Percentiles rank a stretch among this genome's conserved stretches.
Evolutionary conservation across 64 coral and sea anemone genomes (phyloP).

Genomic region (Catalaphyllia jardinei): DNA sequence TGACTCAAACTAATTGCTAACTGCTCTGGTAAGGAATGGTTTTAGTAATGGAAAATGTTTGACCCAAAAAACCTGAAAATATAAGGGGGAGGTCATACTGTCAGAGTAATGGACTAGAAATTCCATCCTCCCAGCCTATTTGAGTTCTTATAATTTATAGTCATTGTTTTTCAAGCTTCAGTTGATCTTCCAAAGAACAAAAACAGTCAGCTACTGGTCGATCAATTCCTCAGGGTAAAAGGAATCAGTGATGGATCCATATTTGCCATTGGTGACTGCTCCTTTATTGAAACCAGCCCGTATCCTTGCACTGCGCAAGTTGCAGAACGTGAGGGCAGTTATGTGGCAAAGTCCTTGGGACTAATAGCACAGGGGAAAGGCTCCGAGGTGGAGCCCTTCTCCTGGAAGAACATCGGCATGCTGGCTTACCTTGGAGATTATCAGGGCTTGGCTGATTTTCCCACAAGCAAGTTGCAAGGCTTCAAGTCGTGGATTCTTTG

Average conservation of each 20-base stretch:
- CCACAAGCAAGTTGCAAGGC: conserved; percentile 90
- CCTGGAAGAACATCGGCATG: conserved; percentile 94
- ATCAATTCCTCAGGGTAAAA: conserved; percentile 79
- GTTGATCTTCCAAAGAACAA: conserved; percentile 87
- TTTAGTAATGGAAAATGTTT: too few species aligned
- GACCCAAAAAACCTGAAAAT: too few species aligned
- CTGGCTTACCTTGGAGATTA: conserved; percentile 95
- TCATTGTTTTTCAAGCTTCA: conserved; percentile 63
- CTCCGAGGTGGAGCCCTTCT: conserved; percentile 72
- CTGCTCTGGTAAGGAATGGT: too few species aligned
- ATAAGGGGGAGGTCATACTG: too few species aligned
- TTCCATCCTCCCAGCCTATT: background rate
- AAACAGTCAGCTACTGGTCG: conserved; percentile 79
- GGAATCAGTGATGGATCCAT: conserved; percentile 68
- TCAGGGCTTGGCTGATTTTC: conserved; percentile 92
- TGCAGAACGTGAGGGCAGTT: conserved; percentile 86
- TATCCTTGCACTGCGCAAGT: conserved; percentile 94
- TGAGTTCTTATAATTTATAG: background rate
- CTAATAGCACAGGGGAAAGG: conserved; percentile 35
- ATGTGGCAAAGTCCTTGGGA: conserved; percentile 77
- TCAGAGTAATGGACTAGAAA: too few species aligned
- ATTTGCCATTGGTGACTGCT: conserved; percentile 93
- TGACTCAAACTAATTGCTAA: too few species aligned
- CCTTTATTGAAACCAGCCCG: conserved; percentile 72
- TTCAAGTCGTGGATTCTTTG: conserved; percentile 98